Conservation (phyloP, 2,888 invertebrate genomes). For the Agrochola lota region DNA sequence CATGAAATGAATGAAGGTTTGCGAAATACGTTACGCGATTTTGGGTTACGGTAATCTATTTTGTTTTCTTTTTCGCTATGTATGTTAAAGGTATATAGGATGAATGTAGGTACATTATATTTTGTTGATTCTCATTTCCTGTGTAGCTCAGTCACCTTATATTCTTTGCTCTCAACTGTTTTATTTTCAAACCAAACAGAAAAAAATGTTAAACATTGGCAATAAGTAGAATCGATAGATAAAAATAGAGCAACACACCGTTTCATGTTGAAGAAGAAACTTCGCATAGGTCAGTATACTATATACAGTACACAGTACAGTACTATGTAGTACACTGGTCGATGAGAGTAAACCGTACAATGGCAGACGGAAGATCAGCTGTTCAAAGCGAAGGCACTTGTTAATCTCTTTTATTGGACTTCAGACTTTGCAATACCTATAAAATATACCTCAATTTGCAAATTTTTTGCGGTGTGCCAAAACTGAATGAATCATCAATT, state of each 20-base stretch:
- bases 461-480: no score
- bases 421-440: background rate
- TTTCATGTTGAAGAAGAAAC: background rate
- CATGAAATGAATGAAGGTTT: constrained; percentile 68
- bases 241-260: background rate
- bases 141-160: background rate
- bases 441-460: background rate
- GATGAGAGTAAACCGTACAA: background rate
- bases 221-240: background rate
- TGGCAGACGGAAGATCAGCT: background rate
- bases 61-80: constrained; percentile 22
- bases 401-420: background rate
- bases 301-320: no score
- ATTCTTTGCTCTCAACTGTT: background rate
- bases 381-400: background rate
- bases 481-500: background rate
- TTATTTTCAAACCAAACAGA: background rate
- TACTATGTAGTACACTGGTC: background rate
- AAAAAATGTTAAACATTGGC: background rate
- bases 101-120: constrained; percentile 5
- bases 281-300: background rate
- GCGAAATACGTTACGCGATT: constrained; percentile 41
- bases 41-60: constrained; percentile 56
- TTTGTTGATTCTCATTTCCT: constrained; percentile 7
- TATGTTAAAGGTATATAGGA: constrained; percentile 3